Evolutionary conservation across 2,888 invertebrate species (phyloP).

Genomic region (Aphidius colemani): DNA sequence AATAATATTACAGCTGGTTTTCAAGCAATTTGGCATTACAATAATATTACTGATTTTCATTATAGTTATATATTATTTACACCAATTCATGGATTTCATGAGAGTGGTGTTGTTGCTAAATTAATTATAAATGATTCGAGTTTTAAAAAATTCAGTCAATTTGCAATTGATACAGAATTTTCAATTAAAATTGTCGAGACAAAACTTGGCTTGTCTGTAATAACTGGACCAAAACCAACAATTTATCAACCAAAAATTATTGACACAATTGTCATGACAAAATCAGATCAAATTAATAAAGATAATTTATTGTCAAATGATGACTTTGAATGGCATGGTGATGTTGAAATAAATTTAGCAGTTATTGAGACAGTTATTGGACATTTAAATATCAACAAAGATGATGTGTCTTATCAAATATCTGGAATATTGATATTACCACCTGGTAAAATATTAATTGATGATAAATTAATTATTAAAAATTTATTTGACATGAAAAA

Average conservation of each 20-base stretch:
- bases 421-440: conserved; percentile 61
- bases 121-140: conserved; percentile 67
- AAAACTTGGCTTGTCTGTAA: conserved; percentile 62
- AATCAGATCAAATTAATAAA: conserved; percentile 28
- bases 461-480: conserved; percentile 64
- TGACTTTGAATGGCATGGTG: conserved; percentile 64
- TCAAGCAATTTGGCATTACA: conserved; percentile 77
- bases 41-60: conserved; percentile 72
- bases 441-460: conserved; percentile 63
- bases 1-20: conserved; percentile 77
- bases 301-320: conserved; percentile 34
- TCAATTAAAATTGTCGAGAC: conserved; percentile 72
- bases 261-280: conserved; percentile 19
- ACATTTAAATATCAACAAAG: conserved; percentile 53
- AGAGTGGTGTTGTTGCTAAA: conserved; percentile 77
- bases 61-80: conserved; percentile 79
- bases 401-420: conserved; percentile 48
- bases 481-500: conserved; percentile 65
- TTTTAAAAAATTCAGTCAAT: neutral
- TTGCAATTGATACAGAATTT: conserved; percentile 69
- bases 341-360: conserved; percentile 59
- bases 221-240: conserved; percentile 48
- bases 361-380: conserved; percentile 45
- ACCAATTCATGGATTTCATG: conserved; percentile 77
- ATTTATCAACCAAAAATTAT: conserved; percentile 39